phyloP scores from a whole-genome alignment of 2,888 invertebrate genomes.

The Azorinus chamasolen region DNA sequence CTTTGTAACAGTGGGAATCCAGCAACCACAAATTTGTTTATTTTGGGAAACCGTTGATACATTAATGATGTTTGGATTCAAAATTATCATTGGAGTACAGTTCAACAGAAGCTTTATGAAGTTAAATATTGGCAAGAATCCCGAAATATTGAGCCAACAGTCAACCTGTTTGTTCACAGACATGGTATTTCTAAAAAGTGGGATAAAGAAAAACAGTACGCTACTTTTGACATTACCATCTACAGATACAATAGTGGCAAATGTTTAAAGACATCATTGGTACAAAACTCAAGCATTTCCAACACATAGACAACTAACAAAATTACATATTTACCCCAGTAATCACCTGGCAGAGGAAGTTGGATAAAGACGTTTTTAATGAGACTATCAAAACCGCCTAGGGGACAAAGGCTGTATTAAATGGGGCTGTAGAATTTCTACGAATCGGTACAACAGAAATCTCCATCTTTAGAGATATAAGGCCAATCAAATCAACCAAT shows the following conservation, averaged over 20 bases:
- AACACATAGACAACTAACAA: slow-evolving; percentile 48
- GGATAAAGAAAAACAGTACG: slow-evolving; percentile 20
- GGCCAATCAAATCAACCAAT: slow-evolving; percentile 9
- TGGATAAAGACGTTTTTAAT: slow-evolving; percentile 52
- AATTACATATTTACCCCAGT: slow-evolving; percentile 51
- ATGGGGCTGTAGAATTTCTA: slow-evolving; percentile 32
- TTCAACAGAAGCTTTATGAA: slow-evolving; percentile 37
- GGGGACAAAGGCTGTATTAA: slow-evolving; percentile 37
- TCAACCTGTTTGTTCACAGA: slow-evolving; percentile 9
- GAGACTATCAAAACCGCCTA: slow-evolving; percentile 29
- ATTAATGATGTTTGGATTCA: slow-evolving; percentile 34
- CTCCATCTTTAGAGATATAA: slow-evolving; percentile 26
- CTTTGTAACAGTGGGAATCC: slow-evolving; percentile 24
- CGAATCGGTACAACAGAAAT: slow-evolving; percentile 13
- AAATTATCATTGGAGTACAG: slow-evolving; percentile 34
- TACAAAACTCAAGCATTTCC: slow-evolving; percentile 42
- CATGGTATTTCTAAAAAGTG: slow-evolving; percentile 40
- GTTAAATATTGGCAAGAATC: slow-evolving; percentile 17
- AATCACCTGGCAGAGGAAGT: slow-evolving; percentile 67
- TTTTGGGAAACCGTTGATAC: slow-evolving; percentile 47
- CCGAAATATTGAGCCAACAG: slow-evolving; percentile 6
- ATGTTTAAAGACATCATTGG: slow-evolving; percentile 59
- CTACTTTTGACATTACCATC: slow-evolving; percentile 23
- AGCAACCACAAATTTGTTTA: slow-evolving; percentile 25
- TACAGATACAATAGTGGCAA: slow-evolving; percentile 49